Evolutionary conservation across 1,140 invertebrate genomes (phyloP).

Genomic region (Acromyrmex heyeri): DNA sequence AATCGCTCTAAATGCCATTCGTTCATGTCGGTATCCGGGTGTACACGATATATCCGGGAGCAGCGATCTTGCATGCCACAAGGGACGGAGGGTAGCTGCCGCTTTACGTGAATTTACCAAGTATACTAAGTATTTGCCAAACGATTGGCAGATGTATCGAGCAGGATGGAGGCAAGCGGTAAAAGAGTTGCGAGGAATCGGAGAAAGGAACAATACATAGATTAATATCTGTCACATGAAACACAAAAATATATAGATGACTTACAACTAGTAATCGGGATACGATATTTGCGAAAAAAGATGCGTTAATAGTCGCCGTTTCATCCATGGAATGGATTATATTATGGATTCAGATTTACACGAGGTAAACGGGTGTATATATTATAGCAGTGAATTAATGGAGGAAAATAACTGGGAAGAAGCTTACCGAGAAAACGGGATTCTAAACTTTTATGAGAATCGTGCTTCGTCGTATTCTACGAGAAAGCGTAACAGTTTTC

Average conservation of each 20-base stretch:
- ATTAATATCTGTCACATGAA: not conserved
- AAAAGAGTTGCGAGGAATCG: not conserved
- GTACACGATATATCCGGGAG: constrained; percentile 39
- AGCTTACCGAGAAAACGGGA: constrained; percentile 18
- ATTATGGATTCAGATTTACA: constrained; percentile 60
- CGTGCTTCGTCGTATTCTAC: constrained; percentile 1
- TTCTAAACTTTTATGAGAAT: constrained; percentile 53
- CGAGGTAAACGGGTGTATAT: not conserved
- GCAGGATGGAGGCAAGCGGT: too few species aligned
- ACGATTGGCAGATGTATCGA: constrained; percentile 24
- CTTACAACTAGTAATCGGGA: not conserved
- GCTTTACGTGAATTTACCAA: constrained; percentile 16
- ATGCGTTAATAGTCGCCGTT: constrained; percentile 17
- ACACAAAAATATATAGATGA: not conserved
- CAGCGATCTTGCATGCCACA: constrained; percentile 27
- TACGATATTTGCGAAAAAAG: constrained; percentile 11
- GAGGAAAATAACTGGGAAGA: constrained; percentile 29
- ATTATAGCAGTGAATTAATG: constrained; percentile 28
- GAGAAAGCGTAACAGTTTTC: constrained; percentile 30
- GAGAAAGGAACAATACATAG: not conserved
- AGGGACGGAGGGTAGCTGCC: constrained; percentile 5
- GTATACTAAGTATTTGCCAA: not conserved
- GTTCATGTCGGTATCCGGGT: constrained; percentile 29
- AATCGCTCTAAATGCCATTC: constrained; percentile 55
- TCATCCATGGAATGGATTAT: constrained; percentile 24